A percentile compares a stretch with the other conserved stretches of the same genome.
phyloP scores from a whole-genome alignment of 2,888 invertebrate genomes.

The Seira sanloemensis region DNA sequence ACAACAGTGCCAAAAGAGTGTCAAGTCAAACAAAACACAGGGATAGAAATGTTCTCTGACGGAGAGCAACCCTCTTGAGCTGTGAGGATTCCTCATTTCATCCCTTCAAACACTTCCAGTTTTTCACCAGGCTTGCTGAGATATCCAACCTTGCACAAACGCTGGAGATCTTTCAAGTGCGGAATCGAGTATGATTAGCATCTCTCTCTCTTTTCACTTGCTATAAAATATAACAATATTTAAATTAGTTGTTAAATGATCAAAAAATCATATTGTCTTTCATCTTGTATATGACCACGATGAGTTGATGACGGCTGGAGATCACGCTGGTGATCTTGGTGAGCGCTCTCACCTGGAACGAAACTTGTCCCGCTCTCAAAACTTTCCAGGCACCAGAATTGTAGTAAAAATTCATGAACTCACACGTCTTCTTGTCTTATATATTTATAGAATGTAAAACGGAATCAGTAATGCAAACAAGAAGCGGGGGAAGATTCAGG shows the following conservation, averaged over 20 bases:
- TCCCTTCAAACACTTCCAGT: constrained; percentile 29
- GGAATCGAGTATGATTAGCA: constrained; percentile 19
- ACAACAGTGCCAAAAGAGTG: constrained; percentile 28
- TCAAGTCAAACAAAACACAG: constrained; percentile 19
- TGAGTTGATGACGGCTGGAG: constrained; percentile 2
- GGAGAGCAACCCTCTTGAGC: constrained; percentile 46
- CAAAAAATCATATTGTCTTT: neutral
- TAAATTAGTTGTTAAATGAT: constrained; percentile 21
- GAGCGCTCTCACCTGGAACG: constrained; percentile 57
- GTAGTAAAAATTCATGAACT: neutral
- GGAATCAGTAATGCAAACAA: no score
- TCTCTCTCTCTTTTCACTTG: no score
- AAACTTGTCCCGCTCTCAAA: neutral
- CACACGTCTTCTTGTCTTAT: neutral
- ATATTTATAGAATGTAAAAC: neutral
- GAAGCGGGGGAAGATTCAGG: neutral
- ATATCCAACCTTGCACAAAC: constrained; percentile 55
- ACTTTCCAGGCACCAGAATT: neutral
- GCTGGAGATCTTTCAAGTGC: constrained; percentile 48
- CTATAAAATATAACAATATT: constrained; percentile 45
- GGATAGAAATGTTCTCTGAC: constrained; percentile 16
- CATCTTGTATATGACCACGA: constrained; percentile 9
- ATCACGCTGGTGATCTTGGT: constrained; percentile 48
- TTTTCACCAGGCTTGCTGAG: constrained; percentile 35
- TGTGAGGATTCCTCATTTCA: neutral